phyloP scores from a whole-genome alignment of 2,888 invertebrate genomes.

The Serrognathus titanus region DNA sequence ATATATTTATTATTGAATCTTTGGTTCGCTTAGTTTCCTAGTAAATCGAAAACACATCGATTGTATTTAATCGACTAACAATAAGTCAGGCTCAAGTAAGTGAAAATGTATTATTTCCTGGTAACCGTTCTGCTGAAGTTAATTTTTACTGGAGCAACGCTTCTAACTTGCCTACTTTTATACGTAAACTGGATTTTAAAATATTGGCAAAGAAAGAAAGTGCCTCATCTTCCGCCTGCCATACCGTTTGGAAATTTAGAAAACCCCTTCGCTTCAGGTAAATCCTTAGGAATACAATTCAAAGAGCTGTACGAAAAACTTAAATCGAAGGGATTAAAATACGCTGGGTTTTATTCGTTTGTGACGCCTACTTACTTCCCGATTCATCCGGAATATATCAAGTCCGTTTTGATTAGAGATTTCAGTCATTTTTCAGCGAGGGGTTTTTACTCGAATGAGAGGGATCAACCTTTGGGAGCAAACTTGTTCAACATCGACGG shows the following conservation, averaged over 20 bases:
- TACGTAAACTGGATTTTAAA: background rate
- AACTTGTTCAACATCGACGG: conserved; percentile 6
- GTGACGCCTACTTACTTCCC: conserved; percentile 8
- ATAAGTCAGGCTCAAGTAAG: too few relatives aligned
- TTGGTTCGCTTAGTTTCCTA: too few relatives aligned
- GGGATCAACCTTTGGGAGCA: conserved; percentile 5
- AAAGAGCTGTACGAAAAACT: background rate
- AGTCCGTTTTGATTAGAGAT: conserved; percentile 8
- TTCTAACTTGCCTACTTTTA: too few relatives aligned
- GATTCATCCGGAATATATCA: background rate
- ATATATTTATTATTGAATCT: too few relatives aligned
- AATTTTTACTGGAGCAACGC: too few relatives aligned
- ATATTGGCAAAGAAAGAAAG: conserved; percentile 14
- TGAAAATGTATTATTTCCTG: too few relatives aligned
- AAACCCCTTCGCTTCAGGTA: background rate
- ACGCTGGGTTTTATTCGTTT: conserved; percentile 11
- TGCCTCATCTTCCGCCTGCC: background rate
- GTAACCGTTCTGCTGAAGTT: too few relatives aligned
- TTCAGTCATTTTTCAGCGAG: conserved; percentile 5
- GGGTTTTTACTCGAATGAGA: background rate
- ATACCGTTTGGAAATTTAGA: conserved; percentile 14
- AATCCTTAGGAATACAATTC: background rate
- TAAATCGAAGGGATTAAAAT: too few relatives aligned
- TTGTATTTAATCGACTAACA: too few relatives aligned
- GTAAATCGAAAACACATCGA: too few relatives aligned